phyloP scores from a whole-genome alignment of 2,113 vertebrate genomes.

The Henicopernis longicauda region DNA sequence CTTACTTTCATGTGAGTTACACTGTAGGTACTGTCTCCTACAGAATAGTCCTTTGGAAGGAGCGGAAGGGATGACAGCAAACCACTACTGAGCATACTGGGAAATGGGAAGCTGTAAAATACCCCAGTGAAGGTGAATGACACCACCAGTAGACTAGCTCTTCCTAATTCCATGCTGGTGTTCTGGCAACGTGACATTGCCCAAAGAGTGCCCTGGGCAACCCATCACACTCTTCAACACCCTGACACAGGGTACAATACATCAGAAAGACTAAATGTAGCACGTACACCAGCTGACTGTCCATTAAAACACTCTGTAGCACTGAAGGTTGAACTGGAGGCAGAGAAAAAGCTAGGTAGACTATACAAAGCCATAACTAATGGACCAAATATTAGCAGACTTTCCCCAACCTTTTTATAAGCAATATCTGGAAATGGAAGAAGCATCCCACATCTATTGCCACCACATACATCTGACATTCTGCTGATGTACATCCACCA shows the following conservation, averaged over 20 bases:
- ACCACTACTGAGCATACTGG: not conserved
- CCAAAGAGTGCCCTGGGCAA: not conserved
- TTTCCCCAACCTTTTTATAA: constrained; percentile 61
- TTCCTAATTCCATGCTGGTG: not conserved
- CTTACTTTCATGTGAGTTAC: not conserved
- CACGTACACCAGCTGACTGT: not conserved
- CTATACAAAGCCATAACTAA: constrained; percentile 55
- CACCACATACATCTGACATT: not conserved
- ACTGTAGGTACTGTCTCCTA: not conserved
- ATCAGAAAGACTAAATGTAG: not conserved
- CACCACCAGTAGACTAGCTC: not conserved
- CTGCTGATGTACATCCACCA: not conserved
- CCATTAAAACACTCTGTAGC: not conserved
- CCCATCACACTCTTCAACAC: not conserved
- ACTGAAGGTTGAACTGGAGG: not conserved
- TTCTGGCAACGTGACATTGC: not conserved
- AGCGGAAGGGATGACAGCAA: not conserved
- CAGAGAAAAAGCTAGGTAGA: not conserved
- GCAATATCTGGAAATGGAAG: constrained; percentile 60
- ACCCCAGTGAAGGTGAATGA: not conserved
- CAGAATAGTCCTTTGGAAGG: not conserved
- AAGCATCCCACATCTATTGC: not conserved
- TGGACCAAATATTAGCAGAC: constrained; percentile 65
- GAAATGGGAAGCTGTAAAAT: not conserved
- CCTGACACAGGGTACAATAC: not conserved